Percentiles rank a stretch among this genome's conserved stretches.
These are phyloP conservation scores for Mythimna loreyi DNA, from an alignment of 2,888 invertebrate species.

Conservation along the genomic window DNA sequence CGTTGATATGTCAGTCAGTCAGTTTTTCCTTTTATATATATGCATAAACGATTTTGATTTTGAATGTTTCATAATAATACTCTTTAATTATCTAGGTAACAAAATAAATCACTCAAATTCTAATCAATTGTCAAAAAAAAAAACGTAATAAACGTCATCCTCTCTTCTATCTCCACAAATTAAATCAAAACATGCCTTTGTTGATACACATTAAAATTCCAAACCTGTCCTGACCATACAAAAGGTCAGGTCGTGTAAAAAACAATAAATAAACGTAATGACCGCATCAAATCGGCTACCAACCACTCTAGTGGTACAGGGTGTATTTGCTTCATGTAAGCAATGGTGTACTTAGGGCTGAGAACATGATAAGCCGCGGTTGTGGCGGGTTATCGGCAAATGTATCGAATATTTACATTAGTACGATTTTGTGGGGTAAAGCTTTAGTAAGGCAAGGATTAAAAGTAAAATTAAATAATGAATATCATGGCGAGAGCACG, in stretches of 20 bases:
- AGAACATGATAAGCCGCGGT: constrained; percentile 35
- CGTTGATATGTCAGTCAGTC: too few relatives aligned
- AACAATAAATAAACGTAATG: constrained; percentile 46
- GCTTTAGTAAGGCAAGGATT: neutral
- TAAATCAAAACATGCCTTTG: constrained; percentile 7
- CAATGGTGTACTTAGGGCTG: constrained; percentile 42
- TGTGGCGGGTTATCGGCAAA: constrained; percentile 13
- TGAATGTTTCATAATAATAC: too few relatives aligned
- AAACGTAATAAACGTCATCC: neutral
- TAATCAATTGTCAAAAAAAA: neutral
- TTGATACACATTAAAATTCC: constrained; percentile 1
- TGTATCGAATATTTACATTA: constrained; percentile 22
- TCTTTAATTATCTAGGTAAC: too few relatives aligned
- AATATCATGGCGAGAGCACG: neutral
- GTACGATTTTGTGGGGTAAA: constrained; percentile 1
- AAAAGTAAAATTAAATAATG: neutral
- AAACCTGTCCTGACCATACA: constrained; percentile 10
- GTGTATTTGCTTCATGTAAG: constrained; percentile 35
- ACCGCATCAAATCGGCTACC: constrained; percentile 29
- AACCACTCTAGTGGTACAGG: constrained; percentile 5
- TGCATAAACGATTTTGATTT: too few relatives aligned
- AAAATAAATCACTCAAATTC: neutral
- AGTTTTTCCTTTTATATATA: too few relatives aligned
- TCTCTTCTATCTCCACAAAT: neutral
- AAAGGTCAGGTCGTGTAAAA: constrained; percentile 13